phyloP scores from a whole-genome alignment of 2,797 vertebrate species.

The Aratinga solstitialis region DNA sequence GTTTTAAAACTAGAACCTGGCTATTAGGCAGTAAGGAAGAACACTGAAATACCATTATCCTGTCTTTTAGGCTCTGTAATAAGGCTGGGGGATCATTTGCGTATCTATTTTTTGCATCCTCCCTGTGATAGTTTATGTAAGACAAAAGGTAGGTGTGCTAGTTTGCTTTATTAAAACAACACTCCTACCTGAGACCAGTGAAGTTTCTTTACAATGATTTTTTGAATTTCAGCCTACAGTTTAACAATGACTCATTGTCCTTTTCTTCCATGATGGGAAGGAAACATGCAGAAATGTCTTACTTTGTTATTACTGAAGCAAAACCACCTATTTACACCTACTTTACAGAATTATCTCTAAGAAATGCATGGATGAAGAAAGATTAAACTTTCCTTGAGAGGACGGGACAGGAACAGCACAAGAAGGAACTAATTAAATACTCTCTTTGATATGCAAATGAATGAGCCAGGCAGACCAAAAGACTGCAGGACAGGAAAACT shows the following conservation, averaged over 20 bases:
- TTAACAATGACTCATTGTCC: not conserved
- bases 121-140: not conserved
- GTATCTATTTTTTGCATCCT: not conserved
- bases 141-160: not conserved
- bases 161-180: not conserved
- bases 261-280: not conserved
- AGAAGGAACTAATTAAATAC: constrained; percentile 11
- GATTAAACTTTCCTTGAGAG: not conserved
- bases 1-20: not conserved
- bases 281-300: not conserved
- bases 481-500: not conserved
- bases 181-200: not conserved
- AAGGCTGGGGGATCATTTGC: not conserved
- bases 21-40: not conserved
- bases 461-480: not conserved
- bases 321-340: not conserved
- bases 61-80: not conserved
- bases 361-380: not conserved
- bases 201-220: not conserved
- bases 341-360: not conserved
- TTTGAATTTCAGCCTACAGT: not conserved
- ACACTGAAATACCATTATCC: not conserved
- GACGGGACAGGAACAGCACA: not conserved
- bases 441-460: constrained; percentile 14
- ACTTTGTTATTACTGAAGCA: not conserved